Percentiles rank a stretch among this genome's conserved stretches.
phyloP scores from a whole-genome alignment of 2,888 invertebrate genomes.

The Magallana nippona region DNA sequence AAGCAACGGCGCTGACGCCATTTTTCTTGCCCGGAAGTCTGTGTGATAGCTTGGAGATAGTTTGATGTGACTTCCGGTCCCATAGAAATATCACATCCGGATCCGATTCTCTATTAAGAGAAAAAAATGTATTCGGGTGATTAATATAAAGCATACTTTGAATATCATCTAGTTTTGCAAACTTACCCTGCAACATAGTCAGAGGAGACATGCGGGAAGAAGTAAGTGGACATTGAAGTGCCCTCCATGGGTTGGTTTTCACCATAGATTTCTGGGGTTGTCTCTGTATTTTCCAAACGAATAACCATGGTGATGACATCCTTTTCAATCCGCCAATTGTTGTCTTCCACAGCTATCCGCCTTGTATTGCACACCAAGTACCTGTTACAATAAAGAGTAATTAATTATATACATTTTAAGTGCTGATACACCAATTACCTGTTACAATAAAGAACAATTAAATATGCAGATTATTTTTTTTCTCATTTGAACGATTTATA shows the following conservation, averaged over 20 bases:
- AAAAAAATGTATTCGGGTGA: neutral
- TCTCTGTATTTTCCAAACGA: neutral
- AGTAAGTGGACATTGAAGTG: neutral
- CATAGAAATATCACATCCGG: neutral
- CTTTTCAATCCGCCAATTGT: neutral
- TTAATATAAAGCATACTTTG: too few relatives aligned
- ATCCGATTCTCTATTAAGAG: neutral
- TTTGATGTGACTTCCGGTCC: neutral
- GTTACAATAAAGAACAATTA: too few relatives aligned
- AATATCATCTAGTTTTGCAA: neutral
- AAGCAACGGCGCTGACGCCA: slow-evolving; percentile 25
- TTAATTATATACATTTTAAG: too few relatives aligned
- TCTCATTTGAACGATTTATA: too few relatives aligned
- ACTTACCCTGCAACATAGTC: neutral
- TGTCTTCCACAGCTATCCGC: neutral
- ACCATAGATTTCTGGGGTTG: neutral
- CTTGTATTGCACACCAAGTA: neutral
- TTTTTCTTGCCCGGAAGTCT: neutral
- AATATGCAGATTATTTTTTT: too few relatives aligned
- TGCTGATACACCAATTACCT: too few relatives aligned
- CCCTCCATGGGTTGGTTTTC: neutral
- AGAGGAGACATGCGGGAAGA: neutral
- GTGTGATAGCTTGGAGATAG: neutral
- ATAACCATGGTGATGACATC: slow-evolving; percentile 17
- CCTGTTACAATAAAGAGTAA: neutral